Evolutionary conservation across 2,113 vertebrate genomes (phyloP), one percentile per base, ranked within the genome.

Genomic region (Takifugu flavidus): DNA sequence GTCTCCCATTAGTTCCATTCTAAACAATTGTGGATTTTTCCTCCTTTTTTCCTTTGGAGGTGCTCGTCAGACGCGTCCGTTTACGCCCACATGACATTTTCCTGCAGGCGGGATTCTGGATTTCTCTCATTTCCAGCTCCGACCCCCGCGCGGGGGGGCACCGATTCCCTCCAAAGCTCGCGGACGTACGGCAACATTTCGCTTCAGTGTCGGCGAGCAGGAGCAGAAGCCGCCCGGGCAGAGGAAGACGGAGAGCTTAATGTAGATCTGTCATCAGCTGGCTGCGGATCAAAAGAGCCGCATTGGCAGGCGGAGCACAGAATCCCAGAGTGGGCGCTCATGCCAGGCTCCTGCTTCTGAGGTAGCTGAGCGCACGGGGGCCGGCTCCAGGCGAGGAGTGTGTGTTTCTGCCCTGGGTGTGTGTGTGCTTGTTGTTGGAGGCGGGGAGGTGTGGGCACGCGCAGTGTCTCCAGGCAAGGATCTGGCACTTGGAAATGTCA

Each of bases 181-280:
- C n/a, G 64, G 69, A 69, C 74, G 70, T 39, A 53, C 63, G 61
- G 70, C 56, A 60, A 59, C 68, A 66, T 63, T 60, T 59, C 13
- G 61, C 75, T 62, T 0, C 53, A 72, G 78, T 82, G 67, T 53
- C 59, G 34, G n/a, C 68, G 46, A 59, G 71, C 67, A 56, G 67
- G 64, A 63, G 64, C 61, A 58, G 59, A 69, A 59, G 52, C 42
- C 15, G 61, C 63, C 68, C 20, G 47, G 66, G 49, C 54, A 60
- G 56, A 77, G 58, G 54, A 59, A 75, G 74, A 78, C 75, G 53
- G 70, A 49, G 62, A 80, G 87, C 86, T 86, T 86, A 84, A 88
- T 80, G 84, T 79, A 83, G 84, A 86, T 85, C 82, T 82, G 83
- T 86, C 87, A 86, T 86, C 82, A 84, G 80, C 81, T 88, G 88